Evolutionary conservation across 2,888 invertebrate species (phyloP).

Genomic region (Stenolophus ochropezus): DNA sequence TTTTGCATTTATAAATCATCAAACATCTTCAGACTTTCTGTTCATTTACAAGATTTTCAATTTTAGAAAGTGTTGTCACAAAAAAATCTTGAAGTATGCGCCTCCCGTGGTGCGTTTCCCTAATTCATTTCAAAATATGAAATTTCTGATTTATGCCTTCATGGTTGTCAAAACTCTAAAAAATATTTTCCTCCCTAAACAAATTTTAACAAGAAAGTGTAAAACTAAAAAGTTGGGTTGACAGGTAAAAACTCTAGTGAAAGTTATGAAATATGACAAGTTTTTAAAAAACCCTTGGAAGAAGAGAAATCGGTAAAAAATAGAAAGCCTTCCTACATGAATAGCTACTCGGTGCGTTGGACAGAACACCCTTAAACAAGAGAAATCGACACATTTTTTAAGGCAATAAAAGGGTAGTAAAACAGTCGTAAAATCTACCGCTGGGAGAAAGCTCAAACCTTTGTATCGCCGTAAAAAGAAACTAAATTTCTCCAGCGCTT

Average conservation of each 20-base stretch:
- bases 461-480: constrained; percentile 41
- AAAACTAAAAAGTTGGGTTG: constrained; percentile 17
- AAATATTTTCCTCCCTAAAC: constrained; percentile 20
- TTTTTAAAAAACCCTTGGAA: constrained; percentile 50
- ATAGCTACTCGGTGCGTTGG: constrained; percentile 50
- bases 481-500: constrained; percentile 26
- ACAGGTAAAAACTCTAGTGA: constrained; percentile 56
- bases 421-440: constrained; percentile 52
- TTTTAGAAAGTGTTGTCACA: neutral
- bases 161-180: constrained; percentile 27
- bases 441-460: constrained; percentile 52
- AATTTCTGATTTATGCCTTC: constrained; percentile 1
- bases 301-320: constrained; percentile 58
- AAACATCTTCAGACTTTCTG: too few species aligned
- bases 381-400: constrained; percentile 57
- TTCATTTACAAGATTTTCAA: too few species aligned
- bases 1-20: too few species aligned
- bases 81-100: neutral
- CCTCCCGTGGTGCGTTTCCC: neutral
- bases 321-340: constrained; percentile 44
- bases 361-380: constrained; percentile 54
- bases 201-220: constrained; percentile 7
- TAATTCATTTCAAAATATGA: neutral
- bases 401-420: constrained; percentile 54
- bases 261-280: constrained; percentile 57